Conservation (phyloP, 1,140 invertebrate species). For the Sycophaga agraensis region DNA sequence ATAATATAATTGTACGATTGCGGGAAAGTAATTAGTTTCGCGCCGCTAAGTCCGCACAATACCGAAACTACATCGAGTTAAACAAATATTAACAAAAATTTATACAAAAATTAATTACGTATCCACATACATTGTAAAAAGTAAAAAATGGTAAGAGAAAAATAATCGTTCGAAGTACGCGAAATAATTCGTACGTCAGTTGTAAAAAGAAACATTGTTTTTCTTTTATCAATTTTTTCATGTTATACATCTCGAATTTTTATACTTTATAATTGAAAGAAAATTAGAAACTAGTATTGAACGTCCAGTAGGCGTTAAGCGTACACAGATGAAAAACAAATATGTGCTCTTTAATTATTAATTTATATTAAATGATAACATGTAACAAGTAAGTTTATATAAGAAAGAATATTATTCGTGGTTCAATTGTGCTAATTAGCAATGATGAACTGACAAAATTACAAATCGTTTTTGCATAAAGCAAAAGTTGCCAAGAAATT, state of each 20-base stretch:
- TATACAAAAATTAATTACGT: not conserved
- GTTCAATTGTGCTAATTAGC: no score
- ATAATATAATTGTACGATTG: not conserved
- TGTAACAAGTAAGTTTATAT: slow-evolving; percentile 2
- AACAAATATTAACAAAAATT: not conserved
- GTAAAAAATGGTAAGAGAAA: not conserved
- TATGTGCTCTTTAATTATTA: slow-evolving; percentile 21
- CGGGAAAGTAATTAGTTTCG: not conserved
- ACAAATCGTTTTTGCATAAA: not conserved
- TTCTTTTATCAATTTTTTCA: no score
- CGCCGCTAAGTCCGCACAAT: not conserved
- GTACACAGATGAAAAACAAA: not conserved
- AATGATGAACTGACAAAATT: not conserved
- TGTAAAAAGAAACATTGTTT: slow-evolving; percentile 8
- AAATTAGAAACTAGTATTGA: not conserved
- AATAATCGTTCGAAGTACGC: not conserved
- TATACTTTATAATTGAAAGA: slow-evolving; percentile 1
- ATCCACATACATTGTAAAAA: not conserved
- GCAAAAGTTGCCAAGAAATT: not conserved
- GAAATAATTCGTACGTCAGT: not conserved
- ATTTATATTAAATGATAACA: slow-evolving; percentile 17
- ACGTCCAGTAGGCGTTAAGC: not conserved
- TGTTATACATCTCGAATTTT: no score
- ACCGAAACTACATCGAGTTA: not conserved
- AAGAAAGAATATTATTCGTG: no score